Evolutionary conservation across 1,140 invertebrate species (phyloP).

Genomic region (Micrasema minimum): DNA sequence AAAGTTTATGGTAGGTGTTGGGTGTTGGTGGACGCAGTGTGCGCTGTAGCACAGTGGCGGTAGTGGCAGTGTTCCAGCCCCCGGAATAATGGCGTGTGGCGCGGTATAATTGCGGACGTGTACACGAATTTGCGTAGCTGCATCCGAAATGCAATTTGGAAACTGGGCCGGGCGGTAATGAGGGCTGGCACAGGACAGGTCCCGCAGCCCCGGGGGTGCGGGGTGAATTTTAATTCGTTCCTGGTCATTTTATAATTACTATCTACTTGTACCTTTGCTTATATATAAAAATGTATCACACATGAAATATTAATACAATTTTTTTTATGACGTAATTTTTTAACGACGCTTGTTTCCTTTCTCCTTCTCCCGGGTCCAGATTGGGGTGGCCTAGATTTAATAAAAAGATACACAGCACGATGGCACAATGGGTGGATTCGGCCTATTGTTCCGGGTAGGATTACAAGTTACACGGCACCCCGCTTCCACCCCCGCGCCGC

Average conservation of each 20-base stretch:
- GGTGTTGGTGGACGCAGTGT: neutral
- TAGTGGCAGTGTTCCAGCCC: no score
- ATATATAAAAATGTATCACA: no score
- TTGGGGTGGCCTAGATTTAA: constrained; percentile 35
- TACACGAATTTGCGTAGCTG: constrained; percentile 28
- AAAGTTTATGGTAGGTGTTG: no score
- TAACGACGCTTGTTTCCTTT: constrained; percentile 11
- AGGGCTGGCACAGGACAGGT: neutral
- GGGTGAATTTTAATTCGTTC: no score
- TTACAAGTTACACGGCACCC: neutral
- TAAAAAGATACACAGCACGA: constrained; percentile 41
- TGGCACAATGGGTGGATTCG: constrained; percentile 33
- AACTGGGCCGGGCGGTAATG: constrained; percentile 1
- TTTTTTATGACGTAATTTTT: no score
- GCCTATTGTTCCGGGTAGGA: constrained; percentile 21
- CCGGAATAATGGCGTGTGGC: constrained; percentile 8
- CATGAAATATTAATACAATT: no score
- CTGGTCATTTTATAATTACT: no score
- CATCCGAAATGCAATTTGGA: constrained; percentile 36
- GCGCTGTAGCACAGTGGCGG: neutral
- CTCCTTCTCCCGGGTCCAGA: neutral
- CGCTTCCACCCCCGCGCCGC: neutral
- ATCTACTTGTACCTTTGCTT: no score
- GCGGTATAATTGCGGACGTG: constrained; percentile 32
- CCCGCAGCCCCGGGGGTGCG: neutral